These are phyloP conservation scores for Chelidonichthys spinosus DNA, from an alignment of 2,797 vertebrate species.

Conservation along the genomic window DNA sequence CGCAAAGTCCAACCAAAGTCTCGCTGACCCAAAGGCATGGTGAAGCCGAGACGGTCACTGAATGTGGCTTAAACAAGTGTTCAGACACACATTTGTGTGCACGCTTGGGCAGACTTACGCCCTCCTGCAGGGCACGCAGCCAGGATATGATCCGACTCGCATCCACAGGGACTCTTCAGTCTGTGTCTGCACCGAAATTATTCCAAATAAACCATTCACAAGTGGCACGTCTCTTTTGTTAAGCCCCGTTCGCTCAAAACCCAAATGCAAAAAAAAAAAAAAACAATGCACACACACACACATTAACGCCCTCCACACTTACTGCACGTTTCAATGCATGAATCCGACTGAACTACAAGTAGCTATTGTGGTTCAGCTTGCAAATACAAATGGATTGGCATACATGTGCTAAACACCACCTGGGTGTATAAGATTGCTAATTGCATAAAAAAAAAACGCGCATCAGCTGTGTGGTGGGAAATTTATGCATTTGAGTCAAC, in stretches of 20 bases:
- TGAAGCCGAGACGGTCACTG: constrained; percentile 8
- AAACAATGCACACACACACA: neutral
- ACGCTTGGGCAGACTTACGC: constrained; percentile 23
- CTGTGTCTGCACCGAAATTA: constrained; percentile 20
- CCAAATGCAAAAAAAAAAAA: neutral
- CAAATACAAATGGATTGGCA: constrained; percentile 9
- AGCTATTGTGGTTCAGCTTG: constrained; percentile 16
- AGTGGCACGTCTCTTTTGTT: neutral
- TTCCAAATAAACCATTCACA: constrained; percentile 3
- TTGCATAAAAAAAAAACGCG: constrained; percentile 13
- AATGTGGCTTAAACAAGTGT: constrained; percentile 37
- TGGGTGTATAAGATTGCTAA: neutral
- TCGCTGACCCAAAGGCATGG: constrained; percentile 22
- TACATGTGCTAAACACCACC: constrained; percentile 12
- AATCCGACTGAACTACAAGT: neutral
- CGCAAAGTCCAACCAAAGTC: constrained; percentile 10
- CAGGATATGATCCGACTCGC: constrained; percentile 24
- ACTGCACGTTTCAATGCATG: neutral
- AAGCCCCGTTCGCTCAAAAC: neutral
- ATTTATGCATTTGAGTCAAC: neutral
- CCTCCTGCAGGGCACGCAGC: constrained; percentile 24
- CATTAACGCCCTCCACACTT: neutral
- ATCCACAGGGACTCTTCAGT: constrained; percentile 18
- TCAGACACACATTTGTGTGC: constrained; percentile 25
- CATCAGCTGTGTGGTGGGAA: constrained; percentile 6